phyloP scores from a whole-genome alignment of 1,140 invertebrate species.

The Delia radicum region DNA sequence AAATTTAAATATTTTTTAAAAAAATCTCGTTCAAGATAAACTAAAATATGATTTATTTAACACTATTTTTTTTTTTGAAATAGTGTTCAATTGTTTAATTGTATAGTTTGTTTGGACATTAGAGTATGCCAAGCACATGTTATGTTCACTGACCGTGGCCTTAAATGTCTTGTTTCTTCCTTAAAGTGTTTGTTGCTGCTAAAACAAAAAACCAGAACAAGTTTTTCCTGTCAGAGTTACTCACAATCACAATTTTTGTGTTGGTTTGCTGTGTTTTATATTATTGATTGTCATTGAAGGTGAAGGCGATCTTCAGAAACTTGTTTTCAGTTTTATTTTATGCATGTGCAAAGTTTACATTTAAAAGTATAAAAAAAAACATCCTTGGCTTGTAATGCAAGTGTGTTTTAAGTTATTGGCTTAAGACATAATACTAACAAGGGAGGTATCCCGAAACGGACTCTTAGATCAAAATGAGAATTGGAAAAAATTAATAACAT shows the following conservation, averaged over 20 bases:
- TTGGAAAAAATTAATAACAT: no score
- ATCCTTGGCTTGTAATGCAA: constrained; percentile 9
- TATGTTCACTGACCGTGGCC: constrained; percentile 15
- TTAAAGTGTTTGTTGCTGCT: not conserved
- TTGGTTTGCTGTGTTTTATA: not conserved
- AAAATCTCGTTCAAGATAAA: no score
- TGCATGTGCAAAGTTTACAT: not conserved
- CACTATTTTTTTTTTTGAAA: no score
- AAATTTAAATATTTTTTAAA: no score
- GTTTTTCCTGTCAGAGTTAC: constrained; percentile 14
- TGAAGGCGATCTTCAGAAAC: constrained; percentile 15
- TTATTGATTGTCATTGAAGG: not conserved
- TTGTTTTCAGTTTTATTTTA: not conserved
- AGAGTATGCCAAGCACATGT: not conserved
- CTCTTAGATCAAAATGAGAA: no score
- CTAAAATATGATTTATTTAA: no score
- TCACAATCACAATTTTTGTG: not conserved
- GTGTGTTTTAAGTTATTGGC: not conserved
- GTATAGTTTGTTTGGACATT: no score
- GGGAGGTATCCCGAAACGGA: no score
- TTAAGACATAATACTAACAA: not conserved
- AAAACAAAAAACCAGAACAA: constrained; percentile 3
- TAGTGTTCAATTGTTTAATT: no score
- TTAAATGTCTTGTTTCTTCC: constrained; percentile 20
- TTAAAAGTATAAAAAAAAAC: no score